Evolutionary conservation across 2,113 vertebrate species (phyloP), one percentile per base, ranked within the genome.

Genomic region (Balaeniceps rex): DNA sequence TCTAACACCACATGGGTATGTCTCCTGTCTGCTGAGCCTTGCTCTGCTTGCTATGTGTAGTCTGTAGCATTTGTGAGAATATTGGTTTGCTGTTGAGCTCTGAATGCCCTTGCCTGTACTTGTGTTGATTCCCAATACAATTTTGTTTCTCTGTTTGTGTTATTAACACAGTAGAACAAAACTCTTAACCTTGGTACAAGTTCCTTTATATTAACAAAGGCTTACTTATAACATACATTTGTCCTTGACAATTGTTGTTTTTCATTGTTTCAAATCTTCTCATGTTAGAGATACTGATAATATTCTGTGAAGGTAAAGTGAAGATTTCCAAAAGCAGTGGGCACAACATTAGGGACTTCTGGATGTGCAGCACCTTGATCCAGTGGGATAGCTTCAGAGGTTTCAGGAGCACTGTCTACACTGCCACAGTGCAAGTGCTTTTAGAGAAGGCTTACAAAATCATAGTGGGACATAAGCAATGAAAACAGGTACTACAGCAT

Each of bases 1-100:
- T 98, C 98, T 98, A 98, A 98, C 97, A 92, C 90, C 86, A 87
- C 75, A 82, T 23, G 79, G 81, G 74, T 97, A 96, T 70, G 86
- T 97, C 94, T 99, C 99, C 99, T 99, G 99, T 99, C 99, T 99
- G 99, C 98, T 99, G 98, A 99, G 99, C 99, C 99, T 98, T 98
- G 98, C 98, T 98, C 86, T 94, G 55, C 90, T 91, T 88, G 86
- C 93, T 93, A 1, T 63, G 71, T 94, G 90, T 89, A 77, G 90
- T 96, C 84, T 95, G 74, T 94, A 81, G 69, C 82, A 84, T 97
- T 97, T 94, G 78, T 97, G 89, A 92, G 70, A 90, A 68, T 95
- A 90, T 16, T 61, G 57, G 28, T 57, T 87, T 82, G 85, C 88
- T 94, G 65, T 81, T 93, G 75, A 96, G 54, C 78, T 87, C 55